Base-by-base conservation (phyloP, 2,888 invertebrate species). In the Drosophila niveifrons region DNA sequence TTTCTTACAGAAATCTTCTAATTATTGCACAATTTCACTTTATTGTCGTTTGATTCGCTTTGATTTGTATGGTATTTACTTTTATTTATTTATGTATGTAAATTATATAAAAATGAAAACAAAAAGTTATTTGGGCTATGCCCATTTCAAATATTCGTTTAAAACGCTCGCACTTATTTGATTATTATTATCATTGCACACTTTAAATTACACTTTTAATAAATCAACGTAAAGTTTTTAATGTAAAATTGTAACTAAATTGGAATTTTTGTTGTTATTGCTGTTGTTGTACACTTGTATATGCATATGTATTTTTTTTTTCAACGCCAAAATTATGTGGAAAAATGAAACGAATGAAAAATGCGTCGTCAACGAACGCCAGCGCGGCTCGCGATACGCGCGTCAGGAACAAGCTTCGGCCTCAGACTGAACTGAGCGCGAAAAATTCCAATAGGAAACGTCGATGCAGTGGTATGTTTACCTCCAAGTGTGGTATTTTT, bases 341-440 rank as follows among this genome's bases (percentile, higher is more conserved):
- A 72, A 61, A 67, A 75, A 72, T 81, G 48, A 83, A 83, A 77
- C 75, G 44, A 56, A 56, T 56, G 78, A 82, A 86, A 74, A 78
- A 75, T 73, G 79, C 76, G 86, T 80, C 81, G 72, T 51, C 48
- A 65, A 75, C 75, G 78, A n/a, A 36, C 36, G 11, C 36, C 79
- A 18, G 17, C 72, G 64, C 80, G 72, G 66, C 79, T 76, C 74
- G 64, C 64, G 80, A 85, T 87, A 90, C 92, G 89, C 88, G 91
- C 92, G 92, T 91, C 92, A 92, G 92, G 92, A 77, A 78, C 78
- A 77, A 77, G 75, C 70, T 71, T 78, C 61, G 75, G 75, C 68
- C 78, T 76, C 75, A 62, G 76, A 77, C 78, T 78, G 71, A 74
- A 77, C 78, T 78, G 71, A 74, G 59, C 70, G 78, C 78, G 76